Base-by-base conservation (phyloP, 35 echinoderm and acorn worm species). In the Strongylocentrotus purpuratus region DNA sequence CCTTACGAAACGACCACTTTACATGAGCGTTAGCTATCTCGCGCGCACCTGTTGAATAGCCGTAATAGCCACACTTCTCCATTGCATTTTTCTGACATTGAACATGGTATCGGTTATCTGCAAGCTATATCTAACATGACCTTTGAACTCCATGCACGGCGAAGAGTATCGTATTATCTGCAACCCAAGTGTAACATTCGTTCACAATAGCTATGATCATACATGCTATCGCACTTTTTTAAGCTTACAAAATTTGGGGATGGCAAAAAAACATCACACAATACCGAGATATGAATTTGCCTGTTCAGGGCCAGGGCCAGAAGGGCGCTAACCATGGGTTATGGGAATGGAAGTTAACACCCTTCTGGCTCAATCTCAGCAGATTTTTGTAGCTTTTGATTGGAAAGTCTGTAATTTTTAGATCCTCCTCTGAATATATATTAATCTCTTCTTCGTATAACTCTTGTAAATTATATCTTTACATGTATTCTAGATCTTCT, bases 121-220 rank as follows among this genome's bases (percentile, higher is more conserved):
- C 25, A 5, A 78, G 4, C 65, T 78, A 78, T n/a, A 78, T 78
- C 65, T 78, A 78, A 78, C 20, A 78, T 78, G 65, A 28, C 65
- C 65, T 78, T 78, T 78, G 65, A 78, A 78, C 65, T 28, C 65
- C 65, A 78, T 78, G 65, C 65, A 78, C 25, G 65, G 28, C 7
- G 65, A 78, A 28, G 65, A 78, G 65, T 78, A 78, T 78, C 65
- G 65, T 78, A 78, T 78, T 78, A 78, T 78, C 65, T 78, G 65
- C 20, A 78, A n/a, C 25, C 28, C 17, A 25, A 78, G 50, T 55
- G 50, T 55, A 55, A 55, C 7, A 55, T 55, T 55, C 50, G 50
- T 12, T 55, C 50, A 2, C 50, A 55, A 9, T 55, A 55, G 50
- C n/a, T n/a, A n/a, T 55, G 15, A 28, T 78, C 7, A 78, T 78